phyloP scores from a whole-genome alignment of 2,113 vertebrate genomes.

The Cisticola juncidis region DNA sequence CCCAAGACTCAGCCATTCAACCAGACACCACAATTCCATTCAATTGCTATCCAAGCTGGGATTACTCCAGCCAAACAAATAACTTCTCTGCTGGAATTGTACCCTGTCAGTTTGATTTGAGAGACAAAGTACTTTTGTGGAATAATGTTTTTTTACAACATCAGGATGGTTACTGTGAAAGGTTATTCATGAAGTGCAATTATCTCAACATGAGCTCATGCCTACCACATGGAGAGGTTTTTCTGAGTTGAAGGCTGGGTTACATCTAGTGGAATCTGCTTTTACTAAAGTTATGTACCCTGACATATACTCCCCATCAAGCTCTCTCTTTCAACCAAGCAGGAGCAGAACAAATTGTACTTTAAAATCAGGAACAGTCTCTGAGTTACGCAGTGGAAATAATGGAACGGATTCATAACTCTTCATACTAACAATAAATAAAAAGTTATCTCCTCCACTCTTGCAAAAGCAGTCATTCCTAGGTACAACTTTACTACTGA shows the following conservation, averaged over 20 bases:
- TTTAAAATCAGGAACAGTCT: not conserved
- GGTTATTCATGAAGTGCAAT: not conserved
- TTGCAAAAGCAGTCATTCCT: not conserved
- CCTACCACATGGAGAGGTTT: rapidly evolving
- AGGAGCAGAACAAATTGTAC: not conserved
- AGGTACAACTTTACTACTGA: not conserved
- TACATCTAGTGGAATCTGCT: not conserved
- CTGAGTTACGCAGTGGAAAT: not conserved
- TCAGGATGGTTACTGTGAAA: not conserved
- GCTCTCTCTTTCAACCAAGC: not conserved
- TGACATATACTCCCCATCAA: not conserved
- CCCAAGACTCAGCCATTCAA: not conserved
- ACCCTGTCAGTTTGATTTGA: not conserved
- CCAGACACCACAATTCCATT: not conserved
- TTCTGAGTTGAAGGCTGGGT: not conserved
- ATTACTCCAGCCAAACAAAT: not conserved
- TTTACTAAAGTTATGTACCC: not conserved
- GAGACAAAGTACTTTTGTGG: not conserved
- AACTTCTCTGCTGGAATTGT: not conserved
- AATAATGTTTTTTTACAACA: not conserved
- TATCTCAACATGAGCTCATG: not conserved
- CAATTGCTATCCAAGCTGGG: not conserved
- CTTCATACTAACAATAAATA: not conserved
- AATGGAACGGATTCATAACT: not conserved
- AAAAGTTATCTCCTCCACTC: not conserved